Base-by-base conservation (phyloP, 2,888 invertebrate genomes). In the Cryptus viduatorius region DNA sequence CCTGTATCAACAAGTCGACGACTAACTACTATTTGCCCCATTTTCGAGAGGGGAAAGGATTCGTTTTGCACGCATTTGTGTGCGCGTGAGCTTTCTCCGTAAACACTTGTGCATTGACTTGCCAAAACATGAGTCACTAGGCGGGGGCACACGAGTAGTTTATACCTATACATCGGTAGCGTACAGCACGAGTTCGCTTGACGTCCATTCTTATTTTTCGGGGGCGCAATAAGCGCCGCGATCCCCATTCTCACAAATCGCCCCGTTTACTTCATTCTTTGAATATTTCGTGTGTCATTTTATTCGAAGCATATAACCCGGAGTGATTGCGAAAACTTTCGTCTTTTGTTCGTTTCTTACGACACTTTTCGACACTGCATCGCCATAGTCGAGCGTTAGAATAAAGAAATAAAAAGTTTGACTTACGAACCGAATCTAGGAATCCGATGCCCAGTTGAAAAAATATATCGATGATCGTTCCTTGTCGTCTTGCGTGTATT, bases 151-250 rank as follows among this genome's bases (percentile, higher is more conserved):
- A n/a, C 19, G 69, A 8, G 31, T 42, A 16, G n/a, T 50, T n/a
- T 50, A 50, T 50, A 50, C n/a, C 16, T 50, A 50, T 50, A n/a
- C 14, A n/a, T n/a, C 10, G 10, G 16, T 50, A 50, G 4, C 16
- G 16, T 12, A 50, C 4, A 50, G 50, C 50, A 50, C 50, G 16
- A 14, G 16, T 50, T 4, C 7, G 48, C 31, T 59, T 48, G 31
- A 48, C 53, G 12, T 37, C 68, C n/a, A 61, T 68, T 79, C 50
- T 64, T 37, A 59, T 73, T 75, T 69, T 53, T 83, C 72, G 50
- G 50, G 67, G 24, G 71, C 72, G 72, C 73, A 72, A 61, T 61
- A 68, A 73, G n/a, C 19, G 24, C 8, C 37, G 37, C 37, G 37
- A 37, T 37, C 8, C 8, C 37, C 37, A 37, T 37, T 37, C 37